phyloP scores from a whole-genome alignment of 2,888 invertebrate species.

The Leptinotarsa haldemani region DNA sequence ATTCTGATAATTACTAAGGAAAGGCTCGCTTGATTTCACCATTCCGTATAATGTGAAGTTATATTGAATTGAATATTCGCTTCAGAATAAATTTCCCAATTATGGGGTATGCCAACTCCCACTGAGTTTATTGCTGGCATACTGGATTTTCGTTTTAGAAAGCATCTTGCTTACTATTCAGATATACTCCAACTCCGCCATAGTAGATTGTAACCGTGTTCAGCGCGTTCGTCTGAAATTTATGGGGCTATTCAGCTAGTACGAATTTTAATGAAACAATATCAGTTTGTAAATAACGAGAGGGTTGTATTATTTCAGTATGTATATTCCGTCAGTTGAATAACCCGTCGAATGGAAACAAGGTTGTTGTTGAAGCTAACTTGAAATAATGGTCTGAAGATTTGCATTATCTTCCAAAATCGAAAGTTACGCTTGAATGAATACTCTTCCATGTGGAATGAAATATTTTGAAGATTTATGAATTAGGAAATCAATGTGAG shows the following conservation, averaged over 20 bases:
- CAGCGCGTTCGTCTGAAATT: conserved; percentile 27
- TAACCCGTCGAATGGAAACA: not conserved
- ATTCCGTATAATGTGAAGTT: not conserved
- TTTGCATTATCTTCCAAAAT: not conserved
- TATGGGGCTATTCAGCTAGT: conserved; percentile 32
- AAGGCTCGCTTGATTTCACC: no score
- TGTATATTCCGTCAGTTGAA: conserved; percentile 15
- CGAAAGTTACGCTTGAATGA: not conserved
- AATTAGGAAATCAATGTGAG: no score
- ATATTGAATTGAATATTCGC: not conserved
- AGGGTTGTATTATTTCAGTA: conserved; percentile 9
- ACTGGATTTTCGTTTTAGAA: not conserved
- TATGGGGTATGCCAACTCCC: not conserved
- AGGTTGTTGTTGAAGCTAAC: conserved; percentile 5
- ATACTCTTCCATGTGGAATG: no score
- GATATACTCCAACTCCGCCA: conserved; percentile 10
- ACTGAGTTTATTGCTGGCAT: conserved; percentile 3
- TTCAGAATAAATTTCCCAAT: not conserved
- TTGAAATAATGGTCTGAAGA: not conserved
- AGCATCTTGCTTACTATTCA: conserved; percentile 12
- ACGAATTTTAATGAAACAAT: conserved; percentile 39
- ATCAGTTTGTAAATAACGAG: conserved; percentile 28
- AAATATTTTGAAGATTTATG: no score
- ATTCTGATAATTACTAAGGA: no score
- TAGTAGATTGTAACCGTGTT: conserved; percentile 13